These are phyloP conservation scores for Pseudomyrmex gracilis DNA, from an alignment of 1,140 invertebrate species.

Conservation along the genomic window DNA sequence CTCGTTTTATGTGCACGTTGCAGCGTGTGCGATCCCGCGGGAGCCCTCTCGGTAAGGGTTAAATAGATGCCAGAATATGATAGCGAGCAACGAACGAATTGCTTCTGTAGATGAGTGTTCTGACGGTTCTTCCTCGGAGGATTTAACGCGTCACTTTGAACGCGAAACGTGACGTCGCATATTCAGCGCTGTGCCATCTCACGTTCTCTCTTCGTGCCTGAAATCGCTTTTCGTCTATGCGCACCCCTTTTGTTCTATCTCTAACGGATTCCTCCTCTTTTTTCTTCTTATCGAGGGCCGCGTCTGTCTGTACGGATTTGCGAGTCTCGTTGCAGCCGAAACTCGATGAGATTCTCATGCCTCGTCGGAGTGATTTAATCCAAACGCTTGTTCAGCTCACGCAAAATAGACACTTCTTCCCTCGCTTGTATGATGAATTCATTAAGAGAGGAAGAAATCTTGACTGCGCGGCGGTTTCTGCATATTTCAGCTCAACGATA, in stretches of 20 bases:
- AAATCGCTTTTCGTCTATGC: neutral
- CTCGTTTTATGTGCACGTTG: constrained; percentile 35
- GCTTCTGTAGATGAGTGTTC: constrained; percentile 31
- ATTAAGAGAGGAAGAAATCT: neutral
- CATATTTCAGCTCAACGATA: neutral
- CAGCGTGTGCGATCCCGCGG: constrained; percentile 3
- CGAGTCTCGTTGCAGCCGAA: neutral
- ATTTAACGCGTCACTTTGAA: constrained; percentile 29
- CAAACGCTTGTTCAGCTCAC: neutral
- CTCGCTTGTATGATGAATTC: neutral
- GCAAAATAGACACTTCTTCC: neutral
- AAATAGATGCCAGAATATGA: constrained; percentile 44
- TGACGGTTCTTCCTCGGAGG: constrained; percentile 22
- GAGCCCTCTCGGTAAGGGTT: constrained; percentile 6
- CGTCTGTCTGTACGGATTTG: constrained; percentile 41
- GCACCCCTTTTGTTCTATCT: constrained; percentile 8
- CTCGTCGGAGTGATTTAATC: constrained; percentile 25
- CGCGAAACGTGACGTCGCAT: constrained; percentile 53
- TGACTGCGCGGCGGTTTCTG: neutral
- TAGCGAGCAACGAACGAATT: constrained; percentile 1
- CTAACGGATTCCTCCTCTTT: neutral
- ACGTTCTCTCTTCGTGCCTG: neutral
- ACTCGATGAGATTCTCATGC: constrained; percentile 5
- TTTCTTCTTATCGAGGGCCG: neutral
- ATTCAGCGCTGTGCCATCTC: constrained; percentile 20